These are phyloP conservation scores for Ptychobarbus kaznakovi DNA, from an alignment of 2,797 vertebrate genomes.

Conservation along the genomic window DNA sequence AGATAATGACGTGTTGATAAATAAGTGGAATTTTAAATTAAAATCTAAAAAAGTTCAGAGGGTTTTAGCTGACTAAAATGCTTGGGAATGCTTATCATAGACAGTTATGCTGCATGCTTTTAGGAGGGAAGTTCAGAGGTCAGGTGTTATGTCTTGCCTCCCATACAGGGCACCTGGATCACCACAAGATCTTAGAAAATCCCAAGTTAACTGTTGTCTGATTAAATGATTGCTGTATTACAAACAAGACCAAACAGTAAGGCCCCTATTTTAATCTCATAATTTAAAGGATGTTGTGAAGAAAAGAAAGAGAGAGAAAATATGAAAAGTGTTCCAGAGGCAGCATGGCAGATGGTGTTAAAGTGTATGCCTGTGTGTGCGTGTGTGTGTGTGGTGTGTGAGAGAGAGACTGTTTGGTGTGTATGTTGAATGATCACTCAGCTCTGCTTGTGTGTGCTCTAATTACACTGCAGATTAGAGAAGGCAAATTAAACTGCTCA, in stretches of 20 bases:
- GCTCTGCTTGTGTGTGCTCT: slow-evolving; percentile 84
- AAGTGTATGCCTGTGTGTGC: slow-evolving; percentile 77
- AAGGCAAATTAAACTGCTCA: slow-evolving; percentile 85
- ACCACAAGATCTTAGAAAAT: neutral
- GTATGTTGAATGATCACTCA: slow-evolving; percentile 78
- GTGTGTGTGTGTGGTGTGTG: slow-evolving; percentile 77
- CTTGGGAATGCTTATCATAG: neutral
- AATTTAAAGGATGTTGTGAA: slow-evolving; percentile 16
- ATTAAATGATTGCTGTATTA: neutral
- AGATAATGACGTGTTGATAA: neutral
- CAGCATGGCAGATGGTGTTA: slow-evolving; percentile 75
- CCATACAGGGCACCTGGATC: neutral
- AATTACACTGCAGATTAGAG: slow-evolving; percentile 89
- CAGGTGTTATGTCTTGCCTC: neutral
- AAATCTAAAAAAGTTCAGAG: neutral
- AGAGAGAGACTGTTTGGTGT: slow-evolving; percentile 69
- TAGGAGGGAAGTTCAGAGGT: neutral
- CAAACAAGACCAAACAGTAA: neutral
- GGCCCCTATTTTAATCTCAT: neutral
- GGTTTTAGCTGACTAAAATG: neutral
- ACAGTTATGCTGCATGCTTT: neutral
- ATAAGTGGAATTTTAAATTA: neutral
- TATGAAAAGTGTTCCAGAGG: slow-evolving; percentile 66
- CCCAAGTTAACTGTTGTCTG: neutral
- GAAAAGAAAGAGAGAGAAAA: slow-evolving; percentile 32